A percentile compares a stretch with the other conserved stretches of the same genome.
These are phyloP conservation scores for Cochlearius cochlearius DNA, from an alignment of 2,113 vertebrate species.

Conservation along the genomic window DNA sequence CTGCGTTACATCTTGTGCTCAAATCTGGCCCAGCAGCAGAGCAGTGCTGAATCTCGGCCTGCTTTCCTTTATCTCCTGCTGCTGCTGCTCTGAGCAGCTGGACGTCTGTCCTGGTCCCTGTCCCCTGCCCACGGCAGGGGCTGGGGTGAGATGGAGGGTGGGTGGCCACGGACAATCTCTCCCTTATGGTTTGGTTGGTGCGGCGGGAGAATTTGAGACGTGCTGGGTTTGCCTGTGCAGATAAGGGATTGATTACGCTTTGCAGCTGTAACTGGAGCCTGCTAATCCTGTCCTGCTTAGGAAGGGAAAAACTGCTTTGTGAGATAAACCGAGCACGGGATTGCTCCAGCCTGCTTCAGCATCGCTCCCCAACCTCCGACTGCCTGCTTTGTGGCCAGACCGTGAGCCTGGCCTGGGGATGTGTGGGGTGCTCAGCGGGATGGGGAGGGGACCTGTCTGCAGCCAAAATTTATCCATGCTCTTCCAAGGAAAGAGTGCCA, in stretches of 20 bases:
- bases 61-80: neutral
- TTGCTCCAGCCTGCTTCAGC: neutral
- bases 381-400: neutral
- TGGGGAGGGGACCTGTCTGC: neutral
- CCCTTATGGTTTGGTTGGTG: neutral
- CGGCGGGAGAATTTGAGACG: neutral
- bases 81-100: neutral
- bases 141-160: neutral
- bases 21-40: neutral
- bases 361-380: neutral
- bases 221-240: neutral
- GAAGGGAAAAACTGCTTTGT: slow-evolving; percentile 38
- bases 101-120: rapidly evolving
- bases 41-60: neutral
- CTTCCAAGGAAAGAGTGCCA: neutral
- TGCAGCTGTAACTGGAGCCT: slow-evolving; percentile 35
- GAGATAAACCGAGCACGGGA: slow-evolving; percentile 27
- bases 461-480: neutral
- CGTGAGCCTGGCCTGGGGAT: neutral
- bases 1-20: slow-evolving; percentile 7
- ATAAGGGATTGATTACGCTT: slow-evolving; percentile 35
- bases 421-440: neutral
- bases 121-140: neutral
- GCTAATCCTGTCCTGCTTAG: slow-evolving; percentile 57
- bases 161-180: neutral